phyloP scores from a whole-genome alignment of 1,140 invertebrate genomes.

The Ceratina japonica region DNA sequence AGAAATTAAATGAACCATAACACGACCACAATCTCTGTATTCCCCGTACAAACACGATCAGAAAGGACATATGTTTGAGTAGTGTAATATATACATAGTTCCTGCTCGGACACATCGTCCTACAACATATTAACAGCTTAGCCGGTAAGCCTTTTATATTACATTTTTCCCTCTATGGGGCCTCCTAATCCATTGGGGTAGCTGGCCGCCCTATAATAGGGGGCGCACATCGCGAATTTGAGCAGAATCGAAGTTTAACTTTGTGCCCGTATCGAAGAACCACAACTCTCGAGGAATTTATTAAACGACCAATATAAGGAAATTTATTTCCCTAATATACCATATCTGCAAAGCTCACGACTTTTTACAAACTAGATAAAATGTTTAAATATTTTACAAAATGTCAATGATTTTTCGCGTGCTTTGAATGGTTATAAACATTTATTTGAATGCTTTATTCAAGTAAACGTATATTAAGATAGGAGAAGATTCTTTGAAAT shows the following conservation, averaged over 20 bases:
- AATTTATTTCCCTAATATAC: too few species aligned
- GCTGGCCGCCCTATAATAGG: constrained; percentile 53
- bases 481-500: too few species aligned
- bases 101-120: constrained; percentile 69
- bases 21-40: constrained; percentile 41
- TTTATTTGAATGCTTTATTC: too few species aligned
- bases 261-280: constrained; percentile 41
- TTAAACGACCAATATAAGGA: too few species aligned
- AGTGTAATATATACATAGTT: constrained; percentile 76
- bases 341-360: too few species aligned
- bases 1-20: constrained; percentile 38
- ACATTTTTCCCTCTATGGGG: constrained; percentile 80
- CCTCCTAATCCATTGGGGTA: constrained; percentile 77
- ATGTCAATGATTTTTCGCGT: too few species aligned
- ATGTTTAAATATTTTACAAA: too few species aligned
- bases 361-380: too few species aligned
- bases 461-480: too few species aligned
- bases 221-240: constrained; percentile 53
- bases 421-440: too few species aligned
- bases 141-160: constrained; percentile 80
- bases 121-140: constrained; percentile 80
- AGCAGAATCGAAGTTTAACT: constrained; percentile 55
- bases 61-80: constrained; percentile 75
- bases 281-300: constrained; percentile 10
- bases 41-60: constrained; percentile 52